Conservation (phyloP, 2,113 vertebrate genomes). For the Chloebia gouldiae region DNA sequence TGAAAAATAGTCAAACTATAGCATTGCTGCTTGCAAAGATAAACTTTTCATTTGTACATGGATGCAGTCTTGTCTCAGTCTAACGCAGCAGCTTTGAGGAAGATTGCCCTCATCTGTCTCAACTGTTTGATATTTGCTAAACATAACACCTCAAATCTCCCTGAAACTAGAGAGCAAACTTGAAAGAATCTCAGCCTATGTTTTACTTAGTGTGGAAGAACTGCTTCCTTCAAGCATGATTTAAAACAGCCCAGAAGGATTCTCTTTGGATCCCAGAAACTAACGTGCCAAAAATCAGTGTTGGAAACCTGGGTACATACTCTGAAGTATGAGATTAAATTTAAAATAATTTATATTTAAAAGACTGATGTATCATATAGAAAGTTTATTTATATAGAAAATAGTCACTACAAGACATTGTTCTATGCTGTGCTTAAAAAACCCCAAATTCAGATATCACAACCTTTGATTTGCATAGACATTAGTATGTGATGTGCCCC, state of each 20-base stretch:
- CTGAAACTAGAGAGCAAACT: not conserved
- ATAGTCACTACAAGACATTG: not conserved
- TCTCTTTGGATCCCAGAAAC: not conserved
- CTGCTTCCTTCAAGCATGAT: not conserved
- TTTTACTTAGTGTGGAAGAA: not conserved
- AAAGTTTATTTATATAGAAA: not conserved
- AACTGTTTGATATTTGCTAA: conserved; percentile 19
- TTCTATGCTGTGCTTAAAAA: not conserved
- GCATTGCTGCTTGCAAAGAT: conserved; percentile 36
- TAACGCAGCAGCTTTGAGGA: conserved; percentile 37
- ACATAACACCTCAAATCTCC: conserved; percentile 6
- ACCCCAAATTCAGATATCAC: not conserved
- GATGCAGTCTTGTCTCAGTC: conserved; percentile 27
- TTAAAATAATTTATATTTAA: not conserved
- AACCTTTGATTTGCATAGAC: not conserved
- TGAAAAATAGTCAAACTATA: conserved; percentile 58
- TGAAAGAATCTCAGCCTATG: not conserved
- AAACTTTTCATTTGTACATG: conserved; percentile 47
- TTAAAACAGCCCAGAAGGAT: not conserved
- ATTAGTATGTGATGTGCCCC: not conserved
- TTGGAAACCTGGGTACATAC: not conserved
- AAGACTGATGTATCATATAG: not conserved
- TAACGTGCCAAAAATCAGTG: not conserved
- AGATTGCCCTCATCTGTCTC: conserved; percentile 44
- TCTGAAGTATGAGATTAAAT: not conserved